Evolutionary conservation across 1,140 invertebrate genomes (phyloP), one percentile per base, ranked within the genome.

Genomic region (Bombus soroeensis): DNA sequence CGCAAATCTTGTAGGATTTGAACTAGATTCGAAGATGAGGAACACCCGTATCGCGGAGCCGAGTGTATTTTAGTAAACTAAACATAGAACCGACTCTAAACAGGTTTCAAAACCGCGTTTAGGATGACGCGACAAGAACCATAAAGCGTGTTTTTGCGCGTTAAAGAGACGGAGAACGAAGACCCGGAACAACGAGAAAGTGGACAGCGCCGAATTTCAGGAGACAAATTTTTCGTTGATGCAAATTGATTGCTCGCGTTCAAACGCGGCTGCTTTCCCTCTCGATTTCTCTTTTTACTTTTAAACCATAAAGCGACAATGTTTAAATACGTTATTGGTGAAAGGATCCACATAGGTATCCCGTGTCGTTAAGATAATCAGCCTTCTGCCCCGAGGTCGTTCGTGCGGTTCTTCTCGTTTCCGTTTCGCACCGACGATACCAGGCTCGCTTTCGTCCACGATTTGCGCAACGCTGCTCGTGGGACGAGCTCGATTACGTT

Each of bases 231-330:
- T 39, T 80, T 71, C 76, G 66, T 88, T 64, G 66, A 90, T 83
- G 53, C 80, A 78, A 90, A 82, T 88, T 77, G 74, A 72, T 83
- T 77, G 73, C 62, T 74, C 64, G 73, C 37, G 70, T 74, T 32
- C 64, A 57, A 66, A 32, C 88, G 34, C 77, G 34, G 6, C 53
- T 53, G 83, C 89, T 90, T 90, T 90, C 89, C 87, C 89, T 90
- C 70, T 90, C 83, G 89, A 90, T 90, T 90, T 90, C 89, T 88
- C 89, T 88, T 88, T 83, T 88, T 90, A 78, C 53, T 86, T 88
- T 90, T 83, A 71, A 82, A 80, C 71, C 66, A 76, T 88, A 76
- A 86, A 79, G 43, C 83, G 83, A 90, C 83, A 81, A 90, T 89
- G 80, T 88, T 88, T 83, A 90, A 90, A 90, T 90, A 83, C 85